A percentile compares a stretch with the other conserved stretches of the same genome.
Conservation (phyloP, 2,797 vertebrate genomes). For the Tiaroga cobitis region DNA sequence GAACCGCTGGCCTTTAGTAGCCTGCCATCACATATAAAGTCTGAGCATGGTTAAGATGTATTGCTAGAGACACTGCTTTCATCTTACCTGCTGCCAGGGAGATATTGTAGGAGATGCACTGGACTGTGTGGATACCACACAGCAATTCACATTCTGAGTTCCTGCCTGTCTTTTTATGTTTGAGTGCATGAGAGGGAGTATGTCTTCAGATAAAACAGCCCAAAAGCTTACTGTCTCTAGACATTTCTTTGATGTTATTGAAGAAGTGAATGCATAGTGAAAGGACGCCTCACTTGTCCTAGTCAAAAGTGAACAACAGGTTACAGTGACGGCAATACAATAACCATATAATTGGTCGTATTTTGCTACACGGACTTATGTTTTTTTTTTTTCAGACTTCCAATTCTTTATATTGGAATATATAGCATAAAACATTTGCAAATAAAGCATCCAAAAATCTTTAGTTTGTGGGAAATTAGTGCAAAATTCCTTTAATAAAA, state of each 20-base stretch:
- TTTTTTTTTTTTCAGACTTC: neutral
- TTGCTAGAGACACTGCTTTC: conserved; percentile 35
- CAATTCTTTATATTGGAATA: neutral
- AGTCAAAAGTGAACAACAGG: neutral
- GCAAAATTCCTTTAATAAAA: neutral
- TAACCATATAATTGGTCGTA: neutral
- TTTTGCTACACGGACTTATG: neutral
- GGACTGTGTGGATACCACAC: conserved; percentile 27
- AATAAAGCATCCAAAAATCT: neutral
- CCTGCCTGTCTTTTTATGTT: conserved; percentile 38
- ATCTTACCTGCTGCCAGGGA: conserved; percentile 44
- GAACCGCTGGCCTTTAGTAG: neutral
- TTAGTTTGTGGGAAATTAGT: neutral
- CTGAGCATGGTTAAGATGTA: conserved; percentile 12
- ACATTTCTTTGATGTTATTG: conserved; percentile 13
- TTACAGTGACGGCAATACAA: neutral
- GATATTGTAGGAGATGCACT: conserved; percentile 34
- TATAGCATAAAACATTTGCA: neutral
- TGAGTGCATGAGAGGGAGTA: neutral
- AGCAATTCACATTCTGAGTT: conserved; percentile 27
- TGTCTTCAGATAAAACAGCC: conserved; percentile 5
- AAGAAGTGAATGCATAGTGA: conserved; percentile 16
- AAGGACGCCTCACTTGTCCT: conserved; percentile 28
- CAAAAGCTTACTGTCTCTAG: conserved; percentile 31
- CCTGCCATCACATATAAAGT: conserved; percentile 20